Evolutionary conservation across 2,888 invertebrate genomes (phyloP), one percentile per base, ranked within the genome.

Genomic region (Brachyptera risi): DNA sequence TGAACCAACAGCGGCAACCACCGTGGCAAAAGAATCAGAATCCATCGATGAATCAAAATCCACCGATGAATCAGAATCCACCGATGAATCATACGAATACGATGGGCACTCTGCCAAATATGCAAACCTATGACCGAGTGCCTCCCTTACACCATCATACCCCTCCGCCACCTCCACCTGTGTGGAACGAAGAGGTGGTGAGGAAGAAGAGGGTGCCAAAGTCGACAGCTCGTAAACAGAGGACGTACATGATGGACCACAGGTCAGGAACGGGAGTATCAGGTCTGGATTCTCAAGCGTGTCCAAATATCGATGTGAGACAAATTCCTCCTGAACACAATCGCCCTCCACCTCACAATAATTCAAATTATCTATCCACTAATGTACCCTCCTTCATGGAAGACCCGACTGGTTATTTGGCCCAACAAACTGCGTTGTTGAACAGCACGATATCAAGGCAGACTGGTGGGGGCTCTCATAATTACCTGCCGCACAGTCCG

Each of bases 391-490:
- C 92, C 31, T 94, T 93, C 72, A 85, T 94, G 80, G 94, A 95
- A 67, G 93, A 95, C 75, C 93, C 94, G 0, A 90, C 87, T 70
- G 94, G 92, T 1, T 95, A 92, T 75, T 78, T 95, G 67, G 92
- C 92, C 3, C 93, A 94, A 69, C 94, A 95, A 74, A 93, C 94
- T 0, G 90, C 90, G 27, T 75, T 94, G 67, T 75, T 94, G 56
- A 92, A 92, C 71, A 91, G 86, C 71, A 92, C 88, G 9, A 91
- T 90, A 75, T 86, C 86, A 61, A 79, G 86, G 68, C 87, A 87
- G 75, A 75, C 77, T 26, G n/a, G n/a, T n/a, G n/a, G n/a, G n/a
- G n/a, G n/a, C n/a, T n/a, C n/a, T n/a, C n/a, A n/a, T n/a, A 63
- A 57, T 37, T 65, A 57, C 44, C 17, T 61, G 51, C 63, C 64